phyloP scores from a whole-genome alignment of 2,113 vertebrate genomes.

The Tylochromis polylepis region DNA sequence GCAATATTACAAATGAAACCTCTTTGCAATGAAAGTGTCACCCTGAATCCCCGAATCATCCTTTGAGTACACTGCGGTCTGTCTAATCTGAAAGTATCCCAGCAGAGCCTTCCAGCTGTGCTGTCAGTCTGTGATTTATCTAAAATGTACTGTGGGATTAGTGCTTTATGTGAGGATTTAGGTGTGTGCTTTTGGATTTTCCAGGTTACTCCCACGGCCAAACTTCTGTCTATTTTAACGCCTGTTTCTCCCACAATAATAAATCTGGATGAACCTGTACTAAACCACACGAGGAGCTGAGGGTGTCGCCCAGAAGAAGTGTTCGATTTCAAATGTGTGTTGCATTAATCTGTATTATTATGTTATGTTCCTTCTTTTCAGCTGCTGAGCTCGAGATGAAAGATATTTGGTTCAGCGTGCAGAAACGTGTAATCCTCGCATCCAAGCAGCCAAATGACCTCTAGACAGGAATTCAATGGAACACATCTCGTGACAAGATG shows the following conservation, averaged over 20 bases:
- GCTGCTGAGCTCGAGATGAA: too few species aligned
- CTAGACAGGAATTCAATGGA: background rate
- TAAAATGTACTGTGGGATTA: background rate
- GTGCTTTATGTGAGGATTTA: background rate
- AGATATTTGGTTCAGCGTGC: background rate
- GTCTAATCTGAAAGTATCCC: background rate
- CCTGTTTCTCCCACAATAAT: background rate
- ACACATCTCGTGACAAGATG: conserved; percentile 7
- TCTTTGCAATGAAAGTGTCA: background rate
- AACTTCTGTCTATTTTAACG: background rate
- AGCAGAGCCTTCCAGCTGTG: background rate
- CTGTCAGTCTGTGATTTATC: background rate
- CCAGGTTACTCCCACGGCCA: background rate
- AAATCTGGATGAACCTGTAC: background rate
- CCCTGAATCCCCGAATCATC: background rate
- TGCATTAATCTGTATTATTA: background rate
- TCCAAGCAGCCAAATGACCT: background rate
- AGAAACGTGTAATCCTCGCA: background rate
- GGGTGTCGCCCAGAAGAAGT: background rate
- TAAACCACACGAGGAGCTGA: background rate
- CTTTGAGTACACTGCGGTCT: background rate
- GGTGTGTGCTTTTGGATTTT: background rate
- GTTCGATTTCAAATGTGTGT: background rate
- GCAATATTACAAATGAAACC: background rate
- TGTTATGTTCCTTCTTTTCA: background rate